phyloP scores from a whole-genome alignment of 1,140 invertebrate species.

The Centruroides vittatus region DNA sequence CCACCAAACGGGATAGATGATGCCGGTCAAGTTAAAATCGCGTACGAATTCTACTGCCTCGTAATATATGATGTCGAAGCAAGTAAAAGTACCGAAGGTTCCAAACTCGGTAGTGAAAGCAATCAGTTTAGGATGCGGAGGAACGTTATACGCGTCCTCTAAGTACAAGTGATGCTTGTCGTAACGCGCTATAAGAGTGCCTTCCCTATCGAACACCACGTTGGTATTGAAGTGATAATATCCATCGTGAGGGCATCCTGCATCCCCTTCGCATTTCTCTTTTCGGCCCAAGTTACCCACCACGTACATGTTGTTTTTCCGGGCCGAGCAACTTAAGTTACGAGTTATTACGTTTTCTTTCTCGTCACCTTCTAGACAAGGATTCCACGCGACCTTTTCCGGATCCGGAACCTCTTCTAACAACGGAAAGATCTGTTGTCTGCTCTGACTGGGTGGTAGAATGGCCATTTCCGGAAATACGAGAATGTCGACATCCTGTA shows the following conservation, averaged over 20 bases:
- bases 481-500: constrained; percentile 53
- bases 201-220: constrained; percentile 50
- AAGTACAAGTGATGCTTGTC: constrained; percentile 57
- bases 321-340: constrained; percentile 40
- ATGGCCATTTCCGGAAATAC: constrained; percentile 56
- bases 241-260: constrained; percentile 25
- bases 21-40: constrained; percentile 42
- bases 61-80: constrained; percentile 56
- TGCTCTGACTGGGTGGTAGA: background rate
- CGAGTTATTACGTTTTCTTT: constrained; percentile 18
- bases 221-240: constrained; percentile 52
- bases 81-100: constrained; percentile 55
- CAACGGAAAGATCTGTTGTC: background rate
- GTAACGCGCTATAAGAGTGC: constrained; percentile 45
- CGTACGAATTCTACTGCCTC: constrained; percentile 33
- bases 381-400: background rate
- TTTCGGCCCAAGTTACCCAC: constrained; percentile 49
- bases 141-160: constrained; percentile 36
- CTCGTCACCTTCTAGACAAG: background rate
- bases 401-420: constrained; percentile 3
- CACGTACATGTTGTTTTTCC: constrained; percentile 37
- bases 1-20: constrained; percentile 57
- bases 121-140: constrained; percentile 29
- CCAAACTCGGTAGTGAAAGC: constrained; percentile 37
- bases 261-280: background rate